Conservation (phyloP, 2,113 vertebrate genomes). For the Ceuthmochares aereus region DNA sequence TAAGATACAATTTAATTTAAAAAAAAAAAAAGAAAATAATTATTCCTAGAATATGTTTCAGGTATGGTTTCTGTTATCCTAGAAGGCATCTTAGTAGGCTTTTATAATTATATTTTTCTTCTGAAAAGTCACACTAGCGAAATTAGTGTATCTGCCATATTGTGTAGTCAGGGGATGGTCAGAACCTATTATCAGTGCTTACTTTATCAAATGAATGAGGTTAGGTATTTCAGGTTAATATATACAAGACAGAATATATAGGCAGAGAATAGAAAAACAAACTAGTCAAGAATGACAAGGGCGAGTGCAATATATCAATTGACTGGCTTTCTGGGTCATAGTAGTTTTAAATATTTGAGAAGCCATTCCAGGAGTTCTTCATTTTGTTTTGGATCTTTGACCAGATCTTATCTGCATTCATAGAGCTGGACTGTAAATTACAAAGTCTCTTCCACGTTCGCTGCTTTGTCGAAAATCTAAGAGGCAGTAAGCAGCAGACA, state of each 20-base stretch:
- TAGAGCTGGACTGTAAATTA: constrained; percentile 46
- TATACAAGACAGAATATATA: not conserved
- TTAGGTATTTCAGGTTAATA: constrained; percentile 8
- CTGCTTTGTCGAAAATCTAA: constrained; percentile 14
- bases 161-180: not conserved
- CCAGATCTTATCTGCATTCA: constrained; percentile 41
- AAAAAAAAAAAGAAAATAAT: not conserved
- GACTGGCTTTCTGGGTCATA: constrained; percentile 12
- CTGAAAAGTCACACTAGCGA: not conserved
- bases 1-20: not conserved
- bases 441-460: constrained; percentile 17
- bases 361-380: constrained; percentile 25
- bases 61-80: not conserved
- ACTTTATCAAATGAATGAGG: not conserved
- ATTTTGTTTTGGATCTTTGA: constrained; percentile 28
- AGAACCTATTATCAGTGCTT: not conserved
- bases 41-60: not conserved
- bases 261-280: constrained; percentile 13
- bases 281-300: not conserved
- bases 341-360: constrained; percentile 61
- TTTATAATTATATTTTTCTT: not conserved
- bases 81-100: not conserved
- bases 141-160: not conserved
- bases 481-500: not conserved
- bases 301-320: not conserved